These are phyloP conservation scores for Clanis bilineata DNA, from an alignment of 2,888 invertebrate genomes.

Conservation along the genomic window DNA sequence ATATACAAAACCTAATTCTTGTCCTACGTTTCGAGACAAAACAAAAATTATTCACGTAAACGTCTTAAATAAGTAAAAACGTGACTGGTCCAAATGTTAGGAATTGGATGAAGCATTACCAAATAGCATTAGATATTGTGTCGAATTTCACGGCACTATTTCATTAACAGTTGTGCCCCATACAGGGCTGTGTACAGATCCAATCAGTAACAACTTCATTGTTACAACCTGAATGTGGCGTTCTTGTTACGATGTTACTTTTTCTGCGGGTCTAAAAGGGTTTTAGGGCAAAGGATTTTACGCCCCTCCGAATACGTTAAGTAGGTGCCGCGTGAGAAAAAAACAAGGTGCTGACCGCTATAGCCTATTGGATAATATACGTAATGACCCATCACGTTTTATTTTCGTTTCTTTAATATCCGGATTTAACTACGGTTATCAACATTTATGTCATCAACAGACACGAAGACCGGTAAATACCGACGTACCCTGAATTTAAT, in stretches of 20 bases:
- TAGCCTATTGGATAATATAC: constrained; percentile 50
- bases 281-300: constrained; percentile 51
- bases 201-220: constrained; percentile 21
- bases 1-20: not conserved
- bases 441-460: constrained; percentile 60
- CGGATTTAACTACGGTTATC: constrained; percentile 57
- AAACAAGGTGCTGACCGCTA: constrained; percentile 57
- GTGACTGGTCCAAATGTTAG: not conserved
- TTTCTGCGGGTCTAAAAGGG: constrained; percentile 51
- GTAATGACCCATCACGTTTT: constrained; percentile 63
- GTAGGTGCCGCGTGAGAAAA: constrained; percentile 61
- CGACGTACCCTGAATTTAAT: constrained; percentile 46
- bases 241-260: constrained; percentile 41
- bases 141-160: not conserved
- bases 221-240: constrained; percentile 24
- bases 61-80: constrained; percentile 1
- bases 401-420: constrained; percentile 59
- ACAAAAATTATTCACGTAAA: not conserved
- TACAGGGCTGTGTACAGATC: constrained; percentile 15
- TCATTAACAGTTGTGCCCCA: constrained; percentile 6
- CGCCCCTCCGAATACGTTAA: constrained; percentile 52
- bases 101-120: not conserved
- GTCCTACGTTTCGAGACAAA: not conserved
- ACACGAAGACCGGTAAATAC: constrained; percentile 42
- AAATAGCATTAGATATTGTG: not conserved